phyloP scores from a whole-genome alignment of 2,113 vertebrate species.

The Galbula dea region DNA sequence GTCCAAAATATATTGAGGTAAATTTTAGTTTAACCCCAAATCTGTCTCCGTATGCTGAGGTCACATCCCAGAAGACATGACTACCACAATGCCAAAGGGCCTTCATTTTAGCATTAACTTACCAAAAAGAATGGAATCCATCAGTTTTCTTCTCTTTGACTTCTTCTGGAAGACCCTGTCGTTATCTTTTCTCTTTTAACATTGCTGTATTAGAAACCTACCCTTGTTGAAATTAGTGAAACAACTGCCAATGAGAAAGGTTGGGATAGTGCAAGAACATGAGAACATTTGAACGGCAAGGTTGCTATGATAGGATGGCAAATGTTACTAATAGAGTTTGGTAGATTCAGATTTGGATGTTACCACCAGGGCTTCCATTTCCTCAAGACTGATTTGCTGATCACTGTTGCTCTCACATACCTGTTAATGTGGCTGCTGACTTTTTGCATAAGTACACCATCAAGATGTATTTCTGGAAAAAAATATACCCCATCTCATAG shows the following conservation, averaged over 20 bases:
- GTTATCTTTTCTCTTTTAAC: not conserved
- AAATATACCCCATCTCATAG: constrained; percentile 70
- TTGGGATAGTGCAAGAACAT: not conserved
- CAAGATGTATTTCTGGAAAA: constrained; percentile 24
- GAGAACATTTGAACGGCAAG: not conserved
- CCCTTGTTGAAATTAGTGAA: not conserved
- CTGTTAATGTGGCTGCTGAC: not conserved
- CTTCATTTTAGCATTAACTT: not conserved
- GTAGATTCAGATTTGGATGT: not conserved
- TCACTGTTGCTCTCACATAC: not conserved
- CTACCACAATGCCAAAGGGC: not conserved
- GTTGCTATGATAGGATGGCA: not conserved
- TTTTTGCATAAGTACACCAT: not conserved
- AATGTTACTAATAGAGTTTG: not conserved
- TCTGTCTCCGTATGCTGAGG: not conserved
- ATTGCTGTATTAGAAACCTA: not conserved
- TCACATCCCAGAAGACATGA: not conserved
- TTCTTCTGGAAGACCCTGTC: not conserved
- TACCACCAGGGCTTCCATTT: not conserved
- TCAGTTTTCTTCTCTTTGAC: not conserved
- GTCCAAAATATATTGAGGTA: not conserved
- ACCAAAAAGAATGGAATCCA: not conserved
- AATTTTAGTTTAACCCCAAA: not conserved
- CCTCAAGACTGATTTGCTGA: not conserved
- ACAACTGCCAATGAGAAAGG: not conserved